Evolutionary conservation across 2,113 vertebrate species (phyloP), one percentile per base, ranked within the genome.

Genomic region (Clinocottus analis): DNA sequence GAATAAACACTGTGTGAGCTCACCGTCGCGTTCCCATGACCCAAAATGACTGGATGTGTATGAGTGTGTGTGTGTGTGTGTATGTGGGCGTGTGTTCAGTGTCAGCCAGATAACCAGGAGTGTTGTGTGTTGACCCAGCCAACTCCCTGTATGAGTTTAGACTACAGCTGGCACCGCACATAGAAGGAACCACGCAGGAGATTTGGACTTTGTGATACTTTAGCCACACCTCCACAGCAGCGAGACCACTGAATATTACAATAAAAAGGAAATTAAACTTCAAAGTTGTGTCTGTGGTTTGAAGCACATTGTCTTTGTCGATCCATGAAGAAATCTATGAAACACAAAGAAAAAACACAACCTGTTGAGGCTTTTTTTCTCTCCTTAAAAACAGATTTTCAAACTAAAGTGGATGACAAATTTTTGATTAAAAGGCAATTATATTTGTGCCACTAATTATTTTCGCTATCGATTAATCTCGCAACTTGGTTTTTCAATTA

Each of bases 11-110:
- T 71, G 85, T 0, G 60, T 71, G 80, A 85, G 85, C 73, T 43
- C 74, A 80, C 87, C 56, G 82, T 87, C 72, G 85, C 41, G 88
- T 92, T 94, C 93, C 91, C 92, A 94, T 93, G 91, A 93, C 93
- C 88, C 85, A 82, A 67, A 85, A 68, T 85, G 83, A 90, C 80
- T 91, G 89, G 59, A 85, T 83, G 82, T 86, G 89, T 78, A 39
- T 43, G 39, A 3, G 39, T 41, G 39, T 39, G 68, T 74, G 80
- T 33, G 72, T 75, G 80, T 86, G 82, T 81, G 49, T 61, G 62
- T 69, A 56, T 17, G 31, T 61, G 75, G 58, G 53, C 60, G 76
- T 66, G 68, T 74, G 72, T 84, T 83, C 77, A 87, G 58, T 80
- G 75, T 90, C 89, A 85, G 77, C 73, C 85, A 77, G 84, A 89